These are phyloP conservation scores for Bombylius major DNA, from an alignment of 2,888 invertebrate genomes.

Conservation along the genomic window DNA sequence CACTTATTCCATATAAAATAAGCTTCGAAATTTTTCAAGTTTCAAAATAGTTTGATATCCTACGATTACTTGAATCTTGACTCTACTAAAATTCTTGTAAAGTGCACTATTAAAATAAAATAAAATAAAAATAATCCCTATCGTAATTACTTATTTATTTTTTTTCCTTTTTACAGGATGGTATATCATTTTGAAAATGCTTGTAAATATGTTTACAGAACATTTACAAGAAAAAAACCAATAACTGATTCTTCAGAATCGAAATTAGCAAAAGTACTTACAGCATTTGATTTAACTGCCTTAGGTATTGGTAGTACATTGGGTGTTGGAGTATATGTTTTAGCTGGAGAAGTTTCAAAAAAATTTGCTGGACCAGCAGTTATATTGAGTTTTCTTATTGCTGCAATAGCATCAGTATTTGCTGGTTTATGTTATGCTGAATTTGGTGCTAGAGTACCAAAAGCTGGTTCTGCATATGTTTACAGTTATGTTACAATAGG, in stretches of 20 bases:
- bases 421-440: slow-evolving; percentile 86
- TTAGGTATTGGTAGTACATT: slow-evolving; percentile 72
- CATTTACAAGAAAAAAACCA: slow-evolving; percentile 37
- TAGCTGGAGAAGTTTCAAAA: slow-evolving; percentile 75
- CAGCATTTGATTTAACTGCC: slow-evolving; percentile 70
- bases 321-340: slow-evolving; percentile 82
- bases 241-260: slow-evolving; percentile 33
- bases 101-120: too few species aligned
- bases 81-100: too few species aligned
- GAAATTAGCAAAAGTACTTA: slow-evolving; percentile 57
- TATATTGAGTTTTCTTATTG: slow-evolving; percentile 73
- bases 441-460: slow-evolving; percentile 79
- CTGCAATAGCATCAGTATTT: slow-evolving; percentile 79
- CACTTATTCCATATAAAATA: too few species aligned
- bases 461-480: slow-evolving; percentile 84
- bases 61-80: too few species aligned
- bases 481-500: slow-evolving; percentile 91
- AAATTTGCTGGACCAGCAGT: slow-evolving; percentile 76
- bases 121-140: too few species aligned
- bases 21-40: too few species aligned
- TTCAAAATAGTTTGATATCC: too few species aligned
- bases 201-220: slow-evolving; percentile 4
- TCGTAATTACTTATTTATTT: background rate
- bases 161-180: background rate
- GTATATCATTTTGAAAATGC: background rate